A percentile compares a stretch with the other conserved stretches of the same genome.
Conservation (phyloP, 2,888 invertebrate genomes). For the Epinotia demarniana region DNA sequence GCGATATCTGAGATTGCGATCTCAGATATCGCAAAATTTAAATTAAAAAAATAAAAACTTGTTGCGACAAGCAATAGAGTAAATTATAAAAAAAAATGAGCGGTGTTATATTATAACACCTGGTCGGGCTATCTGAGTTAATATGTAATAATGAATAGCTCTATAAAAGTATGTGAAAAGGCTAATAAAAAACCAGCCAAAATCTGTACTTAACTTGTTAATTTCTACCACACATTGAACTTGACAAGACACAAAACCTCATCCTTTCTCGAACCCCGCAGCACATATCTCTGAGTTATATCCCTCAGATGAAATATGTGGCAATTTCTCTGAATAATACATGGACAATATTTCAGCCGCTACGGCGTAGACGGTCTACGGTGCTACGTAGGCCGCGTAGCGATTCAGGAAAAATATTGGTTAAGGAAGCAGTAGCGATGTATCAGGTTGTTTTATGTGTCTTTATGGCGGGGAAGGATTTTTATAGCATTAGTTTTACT, state of each 20-base stretch:
- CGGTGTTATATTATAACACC: too few species aligned
- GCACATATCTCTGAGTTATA: slow-evolving; percentile 80
- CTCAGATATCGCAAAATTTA: too few species aligned
- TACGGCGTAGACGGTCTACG: slow-evolving; percentile 55
- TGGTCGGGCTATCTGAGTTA: too few species aligned
- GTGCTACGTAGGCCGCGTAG: slow-evolving; percentile 52
- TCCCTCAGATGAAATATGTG: slow-evolving; percentile 85
- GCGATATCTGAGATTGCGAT: too few species aligned
- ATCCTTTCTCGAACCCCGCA: slow-evolving; percentile 59
- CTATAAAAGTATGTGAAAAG: too few species aligned
- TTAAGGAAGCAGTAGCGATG: slow-evolving; percentile 61
- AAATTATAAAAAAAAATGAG: too few species aligned
- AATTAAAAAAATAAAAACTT: too few species aligned
- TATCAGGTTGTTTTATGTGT: slow-evolving; percentile 60
- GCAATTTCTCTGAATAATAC: slow-evolving; percentile 87
- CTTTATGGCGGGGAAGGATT: slow-evolving; percentile 32
- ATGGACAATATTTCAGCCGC: slow-evolving; percentile 84
- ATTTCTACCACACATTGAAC: slow-evolving; percentile 7
- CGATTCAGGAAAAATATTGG: slow-evolving; percentile 49
- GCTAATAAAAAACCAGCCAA: neutral
- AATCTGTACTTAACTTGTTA: neutral
- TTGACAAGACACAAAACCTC: slow-evolving; percentile 45
- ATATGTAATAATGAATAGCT: too few species aligned
- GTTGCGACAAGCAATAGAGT: too few species aligned
- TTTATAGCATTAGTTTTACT: slow-evolving; percentile 30